Evolutionary conservation across 1,140 invertebrate species (phyloP), one percentile per base, ranked within the genome.

Genomic region (Caenorhabditis brenneri): DNA sequence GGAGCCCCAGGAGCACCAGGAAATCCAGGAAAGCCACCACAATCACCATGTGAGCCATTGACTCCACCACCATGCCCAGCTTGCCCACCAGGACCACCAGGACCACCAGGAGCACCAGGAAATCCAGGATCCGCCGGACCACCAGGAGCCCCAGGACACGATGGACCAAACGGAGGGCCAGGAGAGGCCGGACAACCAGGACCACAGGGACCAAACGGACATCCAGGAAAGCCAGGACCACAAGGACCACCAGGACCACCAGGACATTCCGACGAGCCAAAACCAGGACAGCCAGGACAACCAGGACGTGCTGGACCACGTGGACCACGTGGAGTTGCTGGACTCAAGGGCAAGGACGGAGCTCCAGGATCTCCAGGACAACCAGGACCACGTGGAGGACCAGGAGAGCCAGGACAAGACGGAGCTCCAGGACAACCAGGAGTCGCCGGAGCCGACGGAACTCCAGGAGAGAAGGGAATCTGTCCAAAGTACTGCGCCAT

Each of bases 1-100:
- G 85, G 85, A 55, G 82, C 83, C 53, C 85, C 85, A 49, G 85
- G 85, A 60, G 49, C 78, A 29, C 85, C 85, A 39, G 85, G 85
- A 84, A 65, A 65, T 31, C 85, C 85, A 53, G 85, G 85, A 80
- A 79, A 79, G 39, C 82, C 84, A 39, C 85, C 84, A 48, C 78
- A 80, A 31, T 39, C 65, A 48, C 80, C 81, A 65, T 86, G 85
- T 79, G 78, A 80, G 55, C 82, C 82, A 36, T 22, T 84, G 49
- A 84, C 74, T 80, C 74, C 79, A 81, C 83, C 83, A 42, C 82
- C 82, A 33, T 86, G 82, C 82, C 82, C 82, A 51, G 46, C 82
- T 81, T 55, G 82, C 48, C 74, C 82, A 31, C 22, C 85, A 22
- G 85, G 85, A 55, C 84, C 84, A 79, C 84, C 80, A 22, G 84